Percentiles rank a stretch among this genome's conserved stretches.
Conservation (phyloP, 2,888 invertebrate genomes). For the Ochropleura leucogaster region DNA sequence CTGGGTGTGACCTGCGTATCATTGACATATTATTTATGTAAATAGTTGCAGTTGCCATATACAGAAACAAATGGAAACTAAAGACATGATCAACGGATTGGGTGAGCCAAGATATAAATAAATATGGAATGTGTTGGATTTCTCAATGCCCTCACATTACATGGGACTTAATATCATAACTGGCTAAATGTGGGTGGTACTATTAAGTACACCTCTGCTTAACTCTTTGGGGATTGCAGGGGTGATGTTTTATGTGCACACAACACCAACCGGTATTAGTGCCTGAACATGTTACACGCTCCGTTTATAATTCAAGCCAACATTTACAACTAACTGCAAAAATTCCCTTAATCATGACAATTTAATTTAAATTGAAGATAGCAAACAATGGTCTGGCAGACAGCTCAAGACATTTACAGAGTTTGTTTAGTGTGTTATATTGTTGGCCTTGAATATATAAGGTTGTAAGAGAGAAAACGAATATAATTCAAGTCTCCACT, state of each 20-base stretch:
- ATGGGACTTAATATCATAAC: too few species aligned
- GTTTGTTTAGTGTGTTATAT: not conserved
- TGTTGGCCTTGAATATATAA: not conserved
- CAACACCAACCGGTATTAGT: not conserved
- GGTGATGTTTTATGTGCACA: not conserved
- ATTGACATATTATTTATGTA: not conserved
- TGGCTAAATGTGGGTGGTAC: too few species aligned
- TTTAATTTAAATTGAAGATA: not conserved
- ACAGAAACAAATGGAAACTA: not conserved
- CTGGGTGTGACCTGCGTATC: constrained; percentile 95
- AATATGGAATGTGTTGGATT: not conserved
- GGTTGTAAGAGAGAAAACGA: not conserved
- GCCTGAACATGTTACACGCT: not conserved
- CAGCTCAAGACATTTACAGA: not conserved
- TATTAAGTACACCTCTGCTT: too few species aligned
- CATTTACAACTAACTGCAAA: not conserved
- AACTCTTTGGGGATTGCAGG: too few species aligned
- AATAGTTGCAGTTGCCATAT: not conserved
- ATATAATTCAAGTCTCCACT: not conserved
- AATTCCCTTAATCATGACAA: constrained; percentile 5
- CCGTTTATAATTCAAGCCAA: not conserved
- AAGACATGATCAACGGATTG: not conserved
- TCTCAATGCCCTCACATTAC: too few species aligned
- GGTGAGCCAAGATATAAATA: not conserved
- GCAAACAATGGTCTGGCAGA: too few species aligned